Evolutionary conservation across 2,888 invertebrate genomes (phyloP).

Genomic region (Coronaproctus castanopsis): DNA sequence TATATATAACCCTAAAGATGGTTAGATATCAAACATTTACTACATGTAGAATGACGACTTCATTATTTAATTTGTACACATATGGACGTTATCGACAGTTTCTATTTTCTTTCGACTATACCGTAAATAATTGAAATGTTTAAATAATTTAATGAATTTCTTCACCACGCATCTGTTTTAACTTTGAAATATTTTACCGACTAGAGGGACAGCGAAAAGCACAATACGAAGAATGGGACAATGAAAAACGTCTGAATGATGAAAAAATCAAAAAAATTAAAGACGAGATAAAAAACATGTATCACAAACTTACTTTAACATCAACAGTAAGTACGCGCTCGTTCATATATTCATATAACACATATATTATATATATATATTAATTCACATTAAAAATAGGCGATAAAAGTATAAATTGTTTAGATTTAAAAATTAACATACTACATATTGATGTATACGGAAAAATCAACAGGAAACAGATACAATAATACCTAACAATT

Average conservation of each 20-base stretch:
- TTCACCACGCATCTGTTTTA: not conserved
- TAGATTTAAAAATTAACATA: not conserved
- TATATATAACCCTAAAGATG: too few species aligned
- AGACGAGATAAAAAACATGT: constrained; percentile 45
- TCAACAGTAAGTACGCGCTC: constrained; percentile 11
- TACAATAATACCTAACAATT: too few species aligned
- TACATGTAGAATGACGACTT: too few species aligned
- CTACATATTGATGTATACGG: not conserved
- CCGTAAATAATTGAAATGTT: too few species aligned
- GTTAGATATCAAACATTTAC: too few species aligned
- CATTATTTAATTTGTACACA: too few species aligned
- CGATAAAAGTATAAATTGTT: too few species aligned
- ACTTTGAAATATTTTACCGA: constrained; percentile 23
- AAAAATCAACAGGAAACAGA: too few species aligned
- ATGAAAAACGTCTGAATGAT: constrained; percentile 46
- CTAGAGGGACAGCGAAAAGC: constrained; percentile 70
- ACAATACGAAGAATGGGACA: constrained; percentile 57
- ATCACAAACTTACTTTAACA: constrained; percentile 33
- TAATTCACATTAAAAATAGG: too few species aligned
- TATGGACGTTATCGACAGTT: too few species aligned
- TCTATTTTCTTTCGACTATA: too few species aligned
- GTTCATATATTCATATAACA: not conserved
- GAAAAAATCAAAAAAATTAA: constrained; percentile 50
- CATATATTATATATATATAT: too few species aligned
- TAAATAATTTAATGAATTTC: not conserved